Conservation (phyloP, 1,140 invertebrate genomes). For the Drosophila insularis region DNA sequence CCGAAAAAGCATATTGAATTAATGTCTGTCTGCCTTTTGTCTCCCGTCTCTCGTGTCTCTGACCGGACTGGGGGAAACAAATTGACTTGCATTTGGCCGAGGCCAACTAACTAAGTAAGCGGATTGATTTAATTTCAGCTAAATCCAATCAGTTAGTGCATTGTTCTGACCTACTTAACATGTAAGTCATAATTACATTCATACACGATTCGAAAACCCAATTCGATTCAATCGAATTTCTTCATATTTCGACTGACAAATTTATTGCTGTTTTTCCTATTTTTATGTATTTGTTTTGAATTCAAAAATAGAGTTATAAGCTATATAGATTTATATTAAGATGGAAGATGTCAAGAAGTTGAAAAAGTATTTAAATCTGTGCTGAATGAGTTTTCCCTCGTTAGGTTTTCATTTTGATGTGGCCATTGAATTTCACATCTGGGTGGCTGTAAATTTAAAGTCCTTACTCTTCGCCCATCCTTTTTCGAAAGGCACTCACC, state of each 20-base stretch:
- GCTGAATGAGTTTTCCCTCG: too few relatives aligned
- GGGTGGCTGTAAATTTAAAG: background rate
- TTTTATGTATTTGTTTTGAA: too few relatives aligned
- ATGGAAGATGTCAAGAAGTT: too few relatives aligned
- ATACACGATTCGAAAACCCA: background rate
- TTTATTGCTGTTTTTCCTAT: too few relatives aligned
- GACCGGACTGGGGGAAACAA: slow-evolving; percentile 19
- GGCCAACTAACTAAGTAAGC: background rate
- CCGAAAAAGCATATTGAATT: slow-evolving; percentile 55
- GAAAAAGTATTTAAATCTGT: too few relatives aligned
- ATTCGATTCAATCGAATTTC: background rate
- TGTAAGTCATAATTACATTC: slow-evolving; percentile 7
- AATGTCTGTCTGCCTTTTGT: slow-evolving; percentile 52
- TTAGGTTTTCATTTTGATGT: too few relatives aligned
- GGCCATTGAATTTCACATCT: background rate
- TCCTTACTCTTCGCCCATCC: background rate
- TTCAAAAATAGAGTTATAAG: too few relatives aligned
- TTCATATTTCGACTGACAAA: too few relatives aligned
- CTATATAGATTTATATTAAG: too few relatives aligned
- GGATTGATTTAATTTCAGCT: slow-evolving; percentile 12
- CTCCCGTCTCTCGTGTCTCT: slow-evolving; percentile 20
- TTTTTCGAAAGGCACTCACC: background rate
- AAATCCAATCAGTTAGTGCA: slow-evolving; percentile 16
- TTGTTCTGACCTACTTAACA: background rate
- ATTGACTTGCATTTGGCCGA: slow-evolving; percentile 32